These are phyloP conservation scores for Koerneria pararmatus DNA, from an alignment of 2,888 invertebrate genomes.

Conservation along the genomic window DNA sequence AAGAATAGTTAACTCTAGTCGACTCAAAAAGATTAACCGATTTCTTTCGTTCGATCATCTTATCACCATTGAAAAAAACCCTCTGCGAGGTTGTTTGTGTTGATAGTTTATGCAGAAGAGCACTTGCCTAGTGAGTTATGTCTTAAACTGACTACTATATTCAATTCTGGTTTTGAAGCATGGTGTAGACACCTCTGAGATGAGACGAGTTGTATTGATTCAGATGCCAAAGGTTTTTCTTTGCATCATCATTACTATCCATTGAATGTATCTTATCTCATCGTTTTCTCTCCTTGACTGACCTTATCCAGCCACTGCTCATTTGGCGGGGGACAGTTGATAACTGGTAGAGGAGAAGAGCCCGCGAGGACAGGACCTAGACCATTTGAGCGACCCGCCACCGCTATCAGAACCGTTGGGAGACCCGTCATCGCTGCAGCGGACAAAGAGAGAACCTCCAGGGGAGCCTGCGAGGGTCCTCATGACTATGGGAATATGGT, in stretches of 20 bases:
- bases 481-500: slow-evolving; percentile 1
- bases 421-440: slow-evolving; percentile 62
- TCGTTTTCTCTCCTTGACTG: neutral
- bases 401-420: slow-evolving; percentile 85
- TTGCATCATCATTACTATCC: neutral
- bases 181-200: too few species aligned
- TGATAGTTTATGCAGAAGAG: too few species aligned
- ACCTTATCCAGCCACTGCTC: slow-evolving; percentile 18
- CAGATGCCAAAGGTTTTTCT: neutral
- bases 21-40: too few species aligned
- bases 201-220: neutral
- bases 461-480: slow-evolving; percentile 35
- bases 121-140: too few species aligned
- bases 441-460: slow-evolving; percentile 42
- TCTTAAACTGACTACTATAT: too few species aligned
- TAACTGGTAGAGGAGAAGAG: slow-evolving; percentile 66
- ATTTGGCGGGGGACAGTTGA: slow-evolving; percentile 89
- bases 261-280: neutral
- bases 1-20: too few species aligned
- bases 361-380: slow-evolving; percentile 85
- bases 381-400: slow-evolving; percentile 94
- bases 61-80: too few species aligned
- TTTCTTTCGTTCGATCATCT: too few species aligned
- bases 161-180: too few species aligned
- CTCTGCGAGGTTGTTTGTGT: too few species aligned